phyloP scores from a whole-genome alignment of 2,797 vertebrate species.

The Rhadinocentrus ornatus region DNA sequence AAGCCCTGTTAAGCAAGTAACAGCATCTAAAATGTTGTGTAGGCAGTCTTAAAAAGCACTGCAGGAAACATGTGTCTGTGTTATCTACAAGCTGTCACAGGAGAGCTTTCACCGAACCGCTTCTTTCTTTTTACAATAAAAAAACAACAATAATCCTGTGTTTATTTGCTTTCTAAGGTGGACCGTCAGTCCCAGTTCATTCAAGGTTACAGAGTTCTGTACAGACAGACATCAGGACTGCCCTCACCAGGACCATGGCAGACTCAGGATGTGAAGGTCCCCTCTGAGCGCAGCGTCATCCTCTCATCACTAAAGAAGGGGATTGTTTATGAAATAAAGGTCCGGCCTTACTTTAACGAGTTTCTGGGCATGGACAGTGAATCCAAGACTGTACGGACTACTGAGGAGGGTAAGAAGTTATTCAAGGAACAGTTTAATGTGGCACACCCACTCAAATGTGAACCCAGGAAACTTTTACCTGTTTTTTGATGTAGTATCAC shows the following conservation, averaged over 20 bases:
- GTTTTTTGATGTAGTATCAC: conserved; percentile 31
- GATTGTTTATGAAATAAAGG: conserved; percentile 95
- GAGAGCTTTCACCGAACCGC: conserved; percentile 6
- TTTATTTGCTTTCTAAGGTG: conserved; percentile 82
- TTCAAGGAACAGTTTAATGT: conserved; percentile 4
- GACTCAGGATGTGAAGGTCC: conserved; percentile 92
- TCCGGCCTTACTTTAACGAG: conserved; percentile 97
- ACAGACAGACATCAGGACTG: conserved; percentile 92
- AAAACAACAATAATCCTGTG: conserved; percentile 9
- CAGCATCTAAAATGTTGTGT: conserved; percentile 56
- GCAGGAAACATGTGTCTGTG: conserved; percentile 29
- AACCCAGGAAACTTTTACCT: conserved; percentile 25
- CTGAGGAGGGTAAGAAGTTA: conserved; percentile 90
- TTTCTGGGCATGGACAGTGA: conserved; percentile 99
- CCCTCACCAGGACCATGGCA: conserved; percentile 89
- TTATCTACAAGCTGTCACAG: conserved; percentile 3
- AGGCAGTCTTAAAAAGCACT: conserved; percentile 41
- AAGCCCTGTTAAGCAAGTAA: conserved; percentile 62
- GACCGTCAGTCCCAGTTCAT: conserved; percentile 98
- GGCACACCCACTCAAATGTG: conserved; percentile 6
- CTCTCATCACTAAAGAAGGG: conserved; percentile 93
- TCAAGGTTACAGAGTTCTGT: conserved; percentile 96
- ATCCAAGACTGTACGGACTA: conserved; percentile 91
- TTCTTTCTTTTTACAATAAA: conserved; percentile 9
- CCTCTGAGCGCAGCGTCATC: conserved; percentile 90